Conservation (phyloP, 2,797 vertebrate genomes). For the Limosa lapponica region DNA sequence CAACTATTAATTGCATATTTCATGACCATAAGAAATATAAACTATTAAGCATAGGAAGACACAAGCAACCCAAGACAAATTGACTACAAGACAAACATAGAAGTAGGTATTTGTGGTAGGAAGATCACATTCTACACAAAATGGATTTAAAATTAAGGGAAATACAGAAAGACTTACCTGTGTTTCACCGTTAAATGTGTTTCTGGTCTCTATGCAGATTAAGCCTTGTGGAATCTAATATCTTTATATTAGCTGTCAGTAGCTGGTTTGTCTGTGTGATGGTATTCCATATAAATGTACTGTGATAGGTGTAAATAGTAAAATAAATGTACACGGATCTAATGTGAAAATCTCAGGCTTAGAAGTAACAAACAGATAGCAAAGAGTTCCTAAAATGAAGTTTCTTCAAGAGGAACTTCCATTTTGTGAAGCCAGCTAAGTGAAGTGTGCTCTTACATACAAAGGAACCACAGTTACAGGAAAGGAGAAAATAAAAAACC, state of each 20-base stretch:
- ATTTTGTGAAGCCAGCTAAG: conserved; percentile 25
- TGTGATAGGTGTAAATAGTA: conserved; percentile 73
- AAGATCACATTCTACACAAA: background rate
- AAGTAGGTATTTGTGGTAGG: background rate
- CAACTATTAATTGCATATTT: background rate
- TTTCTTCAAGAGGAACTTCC: background rate
- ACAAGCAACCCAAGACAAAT: background rate
- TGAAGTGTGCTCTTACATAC: background rate
- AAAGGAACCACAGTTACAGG: background rate
- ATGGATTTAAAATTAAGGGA: conserved; percentile 24
- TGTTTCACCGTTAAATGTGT: conserved; percentile 43
- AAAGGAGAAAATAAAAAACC: background rate
- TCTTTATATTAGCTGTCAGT: conserved; percentile 69
- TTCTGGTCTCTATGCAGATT: conserved; percentile 68
- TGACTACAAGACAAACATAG: background rate
- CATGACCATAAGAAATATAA: background rate
- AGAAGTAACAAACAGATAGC: conserved; percentile 8
- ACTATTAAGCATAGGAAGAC: background rate
- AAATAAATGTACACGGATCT: conserved; percentile 54
- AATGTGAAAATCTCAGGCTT: conserved; percentile 60
- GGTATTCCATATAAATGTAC: conserved; percentile 69
- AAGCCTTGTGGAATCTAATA: conserved; percentile 64
- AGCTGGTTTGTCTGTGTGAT: conserved; percentile 69
- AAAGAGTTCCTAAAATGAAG: background rate
- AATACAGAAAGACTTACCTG: conserved; percentile 33